Evolutionary conservation across 92 coral and sea anemone species (phyloP).

Genomic region (Pocillopora grandis): DNA sequence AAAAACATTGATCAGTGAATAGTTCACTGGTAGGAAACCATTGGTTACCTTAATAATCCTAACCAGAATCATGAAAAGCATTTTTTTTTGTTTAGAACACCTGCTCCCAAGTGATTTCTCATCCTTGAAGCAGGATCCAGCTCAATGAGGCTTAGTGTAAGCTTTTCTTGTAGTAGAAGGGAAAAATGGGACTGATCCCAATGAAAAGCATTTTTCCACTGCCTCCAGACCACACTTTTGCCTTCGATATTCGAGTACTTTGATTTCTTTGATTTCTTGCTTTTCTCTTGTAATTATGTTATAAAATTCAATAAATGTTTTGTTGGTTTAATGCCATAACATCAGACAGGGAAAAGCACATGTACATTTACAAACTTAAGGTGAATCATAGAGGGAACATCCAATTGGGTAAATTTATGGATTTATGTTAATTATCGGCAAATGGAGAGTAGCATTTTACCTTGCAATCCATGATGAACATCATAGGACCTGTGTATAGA

Average conservation of each 20-base stretch:
- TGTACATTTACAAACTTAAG: too few species aligned
- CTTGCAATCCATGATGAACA: slow-evolving; percentile 33
- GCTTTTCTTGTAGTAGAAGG: slow-evolving; percentile 53
- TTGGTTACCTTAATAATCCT: neutral
- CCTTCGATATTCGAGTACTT: slow-evolving; percentile 32
- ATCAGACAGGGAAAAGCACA: too few species aligned
- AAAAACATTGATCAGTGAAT: neutral
- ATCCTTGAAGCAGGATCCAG: slow-evolving; percentile 54
- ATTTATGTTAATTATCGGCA: too few species aligned
- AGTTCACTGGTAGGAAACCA: neutral
- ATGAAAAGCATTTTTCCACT: slow-evolving; percentile 50
- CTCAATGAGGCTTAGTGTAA: slow-evolving; percentile 44
- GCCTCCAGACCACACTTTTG: slow-evolving; percentile 32
- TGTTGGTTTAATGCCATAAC: too few species aligned
- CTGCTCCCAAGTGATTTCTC: slow-evolving; percentile 50
- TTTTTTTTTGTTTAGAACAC: slow-evolving; percentile 36
- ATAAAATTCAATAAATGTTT: neutral
- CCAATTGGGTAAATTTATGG: too few species aligned
- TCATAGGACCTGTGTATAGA: neutral
- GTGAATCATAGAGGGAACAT: too few species aligned
- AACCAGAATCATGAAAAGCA: slow-evolving; percentile 66
- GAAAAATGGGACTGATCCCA: slow-evolving; percentile 60
- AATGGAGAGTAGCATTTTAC: neutral
- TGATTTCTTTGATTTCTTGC: slow-evolving; percentile 38
- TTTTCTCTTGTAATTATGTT: slow-evolving; percentile 61